These are phyloP conservation scores for Geothlypis trichas DNA, from an alignment of 2,113 vertebrate genomes.

Conservation along the genomic window DNA sequence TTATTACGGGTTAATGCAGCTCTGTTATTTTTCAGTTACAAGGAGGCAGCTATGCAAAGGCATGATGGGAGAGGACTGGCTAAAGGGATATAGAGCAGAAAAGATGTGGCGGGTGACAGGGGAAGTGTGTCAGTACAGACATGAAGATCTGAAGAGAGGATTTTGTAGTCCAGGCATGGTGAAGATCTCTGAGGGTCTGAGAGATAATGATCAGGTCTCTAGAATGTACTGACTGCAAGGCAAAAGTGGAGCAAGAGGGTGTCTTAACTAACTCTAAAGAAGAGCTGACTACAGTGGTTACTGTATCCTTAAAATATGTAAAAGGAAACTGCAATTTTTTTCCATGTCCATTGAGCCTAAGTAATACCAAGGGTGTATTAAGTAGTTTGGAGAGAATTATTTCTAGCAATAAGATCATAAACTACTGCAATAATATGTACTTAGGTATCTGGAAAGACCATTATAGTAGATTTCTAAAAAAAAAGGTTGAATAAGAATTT, in stretches of 20 bases:
- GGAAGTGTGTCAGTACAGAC: not conserved
- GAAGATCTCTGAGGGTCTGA: not conserved
- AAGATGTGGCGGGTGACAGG: not conserved
- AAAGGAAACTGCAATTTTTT: not conserved
- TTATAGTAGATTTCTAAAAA: not conserved
- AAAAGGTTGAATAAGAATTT: not conserved
- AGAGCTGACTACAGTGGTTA: not conserved
- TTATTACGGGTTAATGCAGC: not conserved
- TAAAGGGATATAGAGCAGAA: not conserved
- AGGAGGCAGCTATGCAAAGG: not conserved
- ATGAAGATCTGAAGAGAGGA: not conserved
- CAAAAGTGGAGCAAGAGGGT: not conserved
- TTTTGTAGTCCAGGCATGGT: not conserved
- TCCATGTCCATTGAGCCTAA: not conserved
- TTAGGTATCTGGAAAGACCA: not conserved
- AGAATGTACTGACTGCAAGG: not conserved
- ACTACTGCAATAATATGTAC: not conserved
- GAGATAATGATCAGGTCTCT: not conserved
- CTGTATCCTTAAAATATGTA: not conserved
- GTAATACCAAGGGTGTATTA: not conserved
- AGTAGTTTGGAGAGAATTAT: not conserved
- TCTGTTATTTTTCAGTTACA: not conserved
- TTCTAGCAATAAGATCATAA: not conserved
- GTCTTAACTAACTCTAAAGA: not conserved
- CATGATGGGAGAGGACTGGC: not conserved